Percentiles rank a stretch among this genome's conserved stretches.
Conservation (phyloP, 1,140 invertebrate genomes). For the Phymorhynchus buccinoides region DNA sequence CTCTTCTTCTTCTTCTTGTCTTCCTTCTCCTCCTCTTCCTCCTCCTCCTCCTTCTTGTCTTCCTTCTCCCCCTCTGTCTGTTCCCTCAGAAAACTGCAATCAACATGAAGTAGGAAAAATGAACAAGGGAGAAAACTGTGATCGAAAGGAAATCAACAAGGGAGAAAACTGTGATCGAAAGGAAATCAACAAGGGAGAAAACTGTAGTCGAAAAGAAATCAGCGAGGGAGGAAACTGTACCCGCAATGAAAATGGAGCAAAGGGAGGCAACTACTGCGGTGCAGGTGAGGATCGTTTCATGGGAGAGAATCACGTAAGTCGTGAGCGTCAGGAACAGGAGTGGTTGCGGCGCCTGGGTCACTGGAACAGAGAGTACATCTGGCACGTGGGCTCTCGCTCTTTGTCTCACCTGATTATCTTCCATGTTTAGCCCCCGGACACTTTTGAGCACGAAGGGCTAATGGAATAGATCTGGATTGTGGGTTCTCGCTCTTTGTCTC, state of each 20-base stretch:
- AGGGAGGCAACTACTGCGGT: not conserved
- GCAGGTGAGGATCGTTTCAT: not conserved
- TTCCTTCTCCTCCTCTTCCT: too few relatives aligned
- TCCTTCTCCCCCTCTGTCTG: too few relatives aligned
- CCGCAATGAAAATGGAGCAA: not conserved
- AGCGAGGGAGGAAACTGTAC: not conserved
- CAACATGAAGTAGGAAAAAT: not conserved
- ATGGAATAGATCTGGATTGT: too few relatives aligned
- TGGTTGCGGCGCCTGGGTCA: not conserved
- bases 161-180: not conserved
- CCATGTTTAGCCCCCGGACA: not conserved
- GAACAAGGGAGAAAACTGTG: not conserved
- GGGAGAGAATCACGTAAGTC: not conserved
- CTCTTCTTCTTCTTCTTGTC: too few relatives aligned
- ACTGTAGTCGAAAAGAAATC: not conserved
- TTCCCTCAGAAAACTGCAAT: too few relatives aligned
- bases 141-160: not conserved
- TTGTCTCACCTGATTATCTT: not conserved
- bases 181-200: not conserved
- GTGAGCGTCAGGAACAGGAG: not conserved
- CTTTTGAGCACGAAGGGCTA: too few relatives aligned
- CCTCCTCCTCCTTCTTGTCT: too few relatives aligned
- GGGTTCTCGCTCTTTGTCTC: too few relatives aligned
- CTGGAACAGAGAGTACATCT: constrained; percentile 13
- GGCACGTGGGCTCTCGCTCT: not conserved